Conservation (phyloP, 2,888 invertebrate species). For the Dryadula phaetusa region DNA sequence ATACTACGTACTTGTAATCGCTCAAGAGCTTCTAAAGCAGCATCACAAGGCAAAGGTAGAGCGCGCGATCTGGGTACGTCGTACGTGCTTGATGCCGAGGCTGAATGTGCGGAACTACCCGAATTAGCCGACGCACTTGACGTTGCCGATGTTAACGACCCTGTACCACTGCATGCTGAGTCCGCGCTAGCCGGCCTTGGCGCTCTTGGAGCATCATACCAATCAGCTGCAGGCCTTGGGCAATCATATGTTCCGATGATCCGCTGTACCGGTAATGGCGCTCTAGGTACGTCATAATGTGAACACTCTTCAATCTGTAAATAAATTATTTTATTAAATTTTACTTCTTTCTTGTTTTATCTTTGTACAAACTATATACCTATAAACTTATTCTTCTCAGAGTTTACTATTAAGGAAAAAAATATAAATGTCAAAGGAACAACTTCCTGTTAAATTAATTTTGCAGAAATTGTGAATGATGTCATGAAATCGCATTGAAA, state of each 20-base stretch:
- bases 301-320: conserved; percentile 78
- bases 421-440: conserved; percentile 14
- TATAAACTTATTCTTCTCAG: not conserved
- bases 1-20: conserved; percentile 81
- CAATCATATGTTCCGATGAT: conserved; percentile 90
- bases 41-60: conserved; percentile 78
- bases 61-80: conserved; percentile 78
- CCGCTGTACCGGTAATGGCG: conserved; percentile 83
- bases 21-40: conserved; percentile 78
- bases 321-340: conserved; percentile 29
- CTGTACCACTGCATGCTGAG: conserved; percentile 83
- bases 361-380: not conserved
- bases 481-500: conserved; percentile 20
- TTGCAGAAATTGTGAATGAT: conserved; percentile 5
- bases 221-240: conserved; percentile 71
- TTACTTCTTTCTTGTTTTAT: not conserved
- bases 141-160: conserved; percentile 77
- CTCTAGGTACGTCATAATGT: conserved; percentile 79
- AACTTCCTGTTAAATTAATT: conserved; percentile 23
- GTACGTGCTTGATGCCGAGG: conserved; percentile 78
- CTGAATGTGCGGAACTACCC: conserved; percentile 75
- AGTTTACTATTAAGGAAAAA: conserved; percentile 27
- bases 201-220: conserved; percentile 79
- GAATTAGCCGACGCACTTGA: conserved; percentile 80
- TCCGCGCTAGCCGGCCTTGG: conserved; percentile 83